Percentiles rank a stretch among this genome's conserved stretches.
Evolutionary conservation across 2,113 vertebrate genomes (phyloP).

Genomic region (Tragelaphus strepsiceros): DNA sequence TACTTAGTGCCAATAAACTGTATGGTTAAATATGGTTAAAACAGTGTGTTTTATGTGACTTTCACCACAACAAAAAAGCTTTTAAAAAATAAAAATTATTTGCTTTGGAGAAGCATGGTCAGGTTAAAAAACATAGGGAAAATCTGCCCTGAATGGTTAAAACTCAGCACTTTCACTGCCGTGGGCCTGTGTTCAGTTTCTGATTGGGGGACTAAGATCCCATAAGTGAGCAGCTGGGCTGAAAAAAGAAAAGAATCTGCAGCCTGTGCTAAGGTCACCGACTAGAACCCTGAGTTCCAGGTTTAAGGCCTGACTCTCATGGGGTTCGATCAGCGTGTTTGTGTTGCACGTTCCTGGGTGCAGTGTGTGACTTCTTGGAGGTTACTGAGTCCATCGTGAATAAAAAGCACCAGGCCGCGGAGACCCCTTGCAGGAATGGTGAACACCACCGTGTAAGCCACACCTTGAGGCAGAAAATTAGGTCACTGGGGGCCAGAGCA

Average conservation of each 20-base stretch:
- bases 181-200: neutral
- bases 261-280: neutral
- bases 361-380: neutral
- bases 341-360: neutral
- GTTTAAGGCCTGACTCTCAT: neutral
- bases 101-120: neutral
- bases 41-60: neutral
- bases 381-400: neutral
- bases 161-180: neutral
- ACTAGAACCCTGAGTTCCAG: neutral
- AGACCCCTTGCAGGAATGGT: neutral
- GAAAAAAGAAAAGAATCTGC: neutral
- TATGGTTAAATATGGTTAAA: neutral
- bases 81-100: neutral
- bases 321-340: neutral
- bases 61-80: neutral
- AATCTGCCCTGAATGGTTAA: neutral
- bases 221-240: neutral
- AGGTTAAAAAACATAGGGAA: neutral
- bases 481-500: neutral
- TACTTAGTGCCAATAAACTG: neutral
- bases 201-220: neutral
- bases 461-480: neutral
- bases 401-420: neutral
- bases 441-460: fast-evolving